Base-by-base conservation (phyloP, 30 jellyfish, hydroid and myxozoan species). In the Mastigias papua region DNA sequence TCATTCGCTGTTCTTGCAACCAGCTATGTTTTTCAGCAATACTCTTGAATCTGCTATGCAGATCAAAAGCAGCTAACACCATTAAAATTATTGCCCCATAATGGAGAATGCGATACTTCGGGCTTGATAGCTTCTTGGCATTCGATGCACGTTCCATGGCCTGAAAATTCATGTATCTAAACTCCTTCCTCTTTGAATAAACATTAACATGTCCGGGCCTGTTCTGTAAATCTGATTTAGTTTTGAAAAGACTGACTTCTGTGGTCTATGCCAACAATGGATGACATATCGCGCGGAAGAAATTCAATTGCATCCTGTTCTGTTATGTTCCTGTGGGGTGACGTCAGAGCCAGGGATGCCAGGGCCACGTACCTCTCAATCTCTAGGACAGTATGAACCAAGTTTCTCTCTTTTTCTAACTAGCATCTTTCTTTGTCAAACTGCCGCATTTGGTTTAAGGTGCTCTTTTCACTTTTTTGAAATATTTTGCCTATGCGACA, bases 1-100 rank as follows among this genome's bases (percentile, higher is more conserved):
- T 63, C 42, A 3, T 26, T 63, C 74, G 74, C 19, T 63, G 74
- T 63, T 63, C 74, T 1, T 23, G 32, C 21, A 63, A 26, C 74
- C 74, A 63, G 2, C 20, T 23, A 7, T 23, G 1, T 23, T 27
- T 63, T 63, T 63, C 74, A 27, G 9, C 74, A 19, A 63, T 63
- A 1, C 74, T 63, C 42, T 23, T n/a, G 74, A 10, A 63, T 27
- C 74, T 21, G 4, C 42, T 20, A 23, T 63, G 21, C 20, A 63
- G 26, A 63, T 63, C 42, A 63, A 23, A 34, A 23, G 23, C 3
- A 2, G 74, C 74, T 4, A 63, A 42, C 42, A 63, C 35, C 42
- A 63, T 63, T 11, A 63, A 7, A 2, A 42, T 1, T n/a, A 63
- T 3, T 63, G 74, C 74, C 21, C 74, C 35, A 26, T 10, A 11